Evolutionary conservation across 2,797 vertebrate genomes (phyloP), one percentile per base, ranked within the genome.

Genomic region (Lindbergichthys nudifrons): DNA sequence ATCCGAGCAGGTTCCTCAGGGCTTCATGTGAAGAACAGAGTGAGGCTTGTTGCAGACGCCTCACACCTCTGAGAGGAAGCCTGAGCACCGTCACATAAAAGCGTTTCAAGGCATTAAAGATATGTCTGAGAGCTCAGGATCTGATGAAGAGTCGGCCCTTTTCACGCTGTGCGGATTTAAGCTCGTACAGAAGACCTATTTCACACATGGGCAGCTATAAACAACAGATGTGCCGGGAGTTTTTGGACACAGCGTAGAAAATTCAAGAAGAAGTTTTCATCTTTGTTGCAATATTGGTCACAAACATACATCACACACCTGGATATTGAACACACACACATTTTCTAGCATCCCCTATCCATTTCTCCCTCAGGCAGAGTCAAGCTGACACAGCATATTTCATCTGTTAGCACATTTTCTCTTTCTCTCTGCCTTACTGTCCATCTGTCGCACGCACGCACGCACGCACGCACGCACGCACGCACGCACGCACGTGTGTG

Each of bases 41-140:
- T 23, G 64, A 73, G 66, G 56, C 75, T 68, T 50, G 59, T 7
- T 69, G 71, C 36, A 67, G 67, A 75, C 12, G 61, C 58, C 66
- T 52, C 67, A 77, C 66, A 79, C 61, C 84, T 90, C 73, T 76
- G 68, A 90, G 80, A 82, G 74, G 46, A 88, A 13, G 71, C 56
- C 66, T 66, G 54, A n/a, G 32, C 39, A 47, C 70, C 39, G 51
- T 60, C 64, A 74, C 90, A 77, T 81, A 77, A 87, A 82, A 80
- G 23, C 46, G 52, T 77, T 67, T 71, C 46, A 60, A 23, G 0
- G 71, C 57, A 83, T 79, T 87, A 88, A 88, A 77, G 75, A 70
- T 71, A 88, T 59, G 50, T 41, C 64, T 86, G 56, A 65, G 59
- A 10, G 26, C 23, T 47, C 45, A 57, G 73, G 75, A 66, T 36